A percentile compares a stretch with the other conserved stretches of the same genome.
These are phyloP conservation scores for Asteroscopus sphinx DNA, from an alignment of 2,888 invertebrate genomes.

Conservation along the genomic window DNA sequence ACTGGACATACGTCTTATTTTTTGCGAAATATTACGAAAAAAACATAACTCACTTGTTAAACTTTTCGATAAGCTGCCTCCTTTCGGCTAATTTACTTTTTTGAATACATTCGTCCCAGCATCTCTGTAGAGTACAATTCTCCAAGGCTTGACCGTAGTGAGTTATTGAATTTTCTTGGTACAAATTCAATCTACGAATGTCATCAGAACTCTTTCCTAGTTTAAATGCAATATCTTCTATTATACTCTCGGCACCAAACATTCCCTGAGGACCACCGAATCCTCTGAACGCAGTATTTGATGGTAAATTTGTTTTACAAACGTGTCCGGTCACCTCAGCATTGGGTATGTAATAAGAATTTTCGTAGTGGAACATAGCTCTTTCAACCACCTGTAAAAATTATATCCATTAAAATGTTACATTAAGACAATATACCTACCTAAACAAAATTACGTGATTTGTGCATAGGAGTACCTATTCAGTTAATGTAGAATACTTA, in stretches of 20 bases:
- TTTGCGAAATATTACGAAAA: neutral
- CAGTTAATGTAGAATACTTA: conserved; percentile 80
- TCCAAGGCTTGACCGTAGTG: conserved; percentile 94
- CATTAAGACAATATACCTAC: neutral
- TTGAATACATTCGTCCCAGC: conserved; percentile 94
- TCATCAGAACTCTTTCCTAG: conserved; percentile 91
- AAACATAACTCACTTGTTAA: conserved; percentile 91
- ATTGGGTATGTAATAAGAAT: conserved; percentile 95
- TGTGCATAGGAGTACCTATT: too few relatives aligned
- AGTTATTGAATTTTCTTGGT: conserved; percentile 93
- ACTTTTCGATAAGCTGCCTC: conserved; percentile 90
- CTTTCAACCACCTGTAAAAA: conserved; percentile 93
- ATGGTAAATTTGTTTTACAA: conserved; percentile 97
- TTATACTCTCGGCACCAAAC: conserved; percentile 95
- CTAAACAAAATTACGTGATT: too few relatives aligned
- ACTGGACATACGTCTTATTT: too few relatives aligned
- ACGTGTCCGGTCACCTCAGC: conserved; percentile 92
- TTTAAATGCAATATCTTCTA: conserved; percentile 93
- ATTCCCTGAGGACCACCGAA: conserved; percentile 98
- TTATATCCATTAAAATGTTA: neutral
- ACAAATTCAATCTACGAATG: conserved; percentile 93
- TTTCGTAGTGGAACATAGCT: conserved; percentile 95
- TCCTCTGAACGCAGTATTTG: conserved; percentile 98
- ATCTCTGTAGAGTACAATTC: conserved; percentile 93
- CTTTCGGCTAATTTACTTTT: conserved; percentile 91